Percentiles rank a stretch among this genome's conserved stretches.
These are phyloP conservation scores for Aleadryas rufinucha DNA, from an alignment of 2,113 vertebrate genomes.

Conservation along the genomic window DNA sequence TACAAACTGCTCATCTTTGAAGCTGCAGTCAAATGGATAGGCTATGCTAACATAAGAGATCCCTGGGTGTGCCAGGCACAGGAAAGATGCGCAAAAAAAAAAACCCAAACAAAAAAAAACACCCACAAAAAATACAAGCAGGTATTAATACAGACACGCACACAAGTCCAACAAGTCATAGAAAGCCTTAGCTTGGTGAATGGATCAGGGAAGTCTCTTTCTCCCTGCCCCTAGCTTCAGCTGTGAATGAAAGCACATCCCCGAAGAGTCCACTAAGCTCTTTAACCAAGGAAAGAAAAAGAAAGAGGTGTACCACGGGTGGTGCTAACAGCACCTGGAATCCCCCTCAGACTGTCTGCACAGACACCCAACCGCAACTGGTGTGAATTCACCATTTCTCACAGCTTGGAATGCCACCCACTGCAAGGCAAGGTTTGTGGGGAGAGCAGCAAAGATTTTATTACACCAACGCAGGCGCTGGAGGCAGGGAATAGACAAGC, in stretches of 20 bases:
- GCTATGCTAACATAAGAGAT: slow-evolving; percentile 41
- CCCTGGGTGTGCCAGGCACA: slow-evolving; percentile 33
- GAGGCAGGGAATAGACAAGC: neutral
- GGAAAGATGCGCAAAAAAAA: slow-evolving; percentile 17
- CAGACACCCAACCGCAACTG: neutral
- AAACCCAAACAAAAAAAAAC: neutral
- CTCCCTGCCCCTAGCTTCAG: slow-evolving; percentile 5
- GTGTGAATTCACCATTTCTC: neutral
- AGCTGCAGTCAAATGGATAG: slow-evolving; percentile 47
- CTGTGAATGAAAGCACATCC: slow-evolving; percentile 12
- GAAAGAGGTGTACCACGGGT: slow-evolving; percentile 11
- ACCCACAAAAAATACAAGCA: slow-evolving; percentile 41
- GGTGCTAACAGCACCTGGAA: slow-evolving; percentile 47
- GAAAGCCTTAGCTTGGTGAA: slow-evolving; percentile 48
- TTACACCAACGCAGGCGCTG: neutral
- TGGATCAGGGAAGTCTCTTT: slow-evolving; percentile 10
- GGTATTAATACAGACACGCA: slow-evolving; percentile 51
- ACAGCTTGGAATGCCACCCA: neutral
- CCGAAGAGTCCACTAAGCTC: neutral
- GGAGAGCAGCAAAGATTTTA: neutral
- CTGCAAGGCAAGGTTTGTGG: neutral
- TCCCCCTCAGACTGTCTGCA: neutral
- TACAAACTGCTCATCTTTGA: slow-evolving; percentile 46
- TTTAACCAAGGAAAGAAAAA: neutral
- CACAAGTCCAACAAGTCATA: slow-evolving; percentile 59